These are phyloP conservation scores for Pelvicachromis taeniatus DNA, from an alignment of 2,113 vertebrate species.

Conservation along the genomic window DNA sequence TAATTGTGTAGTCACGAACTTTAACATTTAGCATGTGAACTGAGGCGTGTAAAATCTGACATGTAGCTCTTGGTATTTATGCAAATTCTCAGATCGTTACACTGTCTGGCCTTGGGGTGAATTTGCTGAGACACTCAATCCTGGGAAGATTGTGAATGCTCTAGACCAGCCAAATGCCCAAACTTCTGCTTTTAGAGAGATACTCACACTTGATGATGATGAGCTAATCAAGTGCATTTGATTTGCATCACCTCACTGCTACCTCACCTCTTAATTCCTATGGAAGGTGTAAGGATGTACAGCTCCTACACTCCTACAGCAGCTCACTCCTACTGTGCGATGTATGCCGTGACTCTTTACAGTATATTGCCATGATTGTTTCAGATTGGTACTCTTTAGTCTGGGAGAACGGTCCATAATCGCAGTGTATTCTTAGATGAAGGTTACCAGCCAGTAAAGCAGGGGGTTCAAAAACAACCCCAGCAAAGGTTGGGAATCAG, in stretches of 20 bases:
- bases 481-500: background rate
- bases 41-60: background rate
- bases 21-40: background rate
- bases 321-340: background rate
- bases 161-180: background rate
- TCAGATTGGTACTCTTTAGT: background rate
- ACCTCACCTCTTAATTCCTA: background rate
- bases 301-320: too few relatives aligned
- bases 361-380: background rate
- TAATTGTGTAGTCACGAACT: rapidly evolving
- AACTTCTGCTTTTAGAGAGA: background rate
- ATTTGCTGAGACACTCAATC: background rate
- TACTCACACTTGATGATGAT: background rate
- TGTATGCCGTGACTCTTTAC: background rate
- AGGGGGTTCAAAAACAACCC: background rate
- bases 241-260: background rate
- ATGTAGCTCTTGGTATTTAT: background rate
- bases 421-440: background rate
- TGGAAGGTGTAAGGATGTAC: background rate
- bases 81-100: background rate
- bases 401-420: background rate
- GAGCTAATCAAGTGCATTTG: background rate
- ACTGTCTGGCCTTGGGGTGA: background rate
- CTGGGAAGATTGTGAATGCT: background rate
- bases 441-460: background rate